phyloP scores from a whole-genome alignment of 2,113 vertebrate genomes.

The Calidris pugnax region DNA sequence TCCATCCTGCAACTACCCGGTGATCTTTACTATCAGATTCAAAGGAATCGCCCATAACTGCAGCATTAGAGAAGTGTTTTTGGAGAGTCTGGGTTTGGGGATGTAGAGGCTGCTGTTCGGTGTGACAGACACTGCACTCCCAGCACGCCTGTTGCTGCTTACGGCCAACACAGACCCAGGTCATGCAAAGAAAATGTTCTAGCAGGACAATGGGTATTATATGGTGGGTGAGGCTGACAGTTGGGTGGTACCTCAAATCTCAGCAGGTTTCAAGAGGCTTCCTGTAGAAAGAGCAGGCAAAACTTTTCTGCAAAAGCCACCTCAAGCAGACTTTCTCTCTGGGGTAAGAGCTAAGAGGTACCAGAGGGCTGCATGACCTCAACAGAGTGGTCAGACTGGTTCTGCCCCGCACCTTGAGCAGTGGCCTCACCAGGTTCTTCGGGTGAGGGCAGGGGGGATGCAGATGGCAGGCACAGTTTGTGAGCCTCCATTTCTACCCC shows the following conservation, averaged over 20 bases:
- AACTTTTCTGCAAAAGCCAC: not conserved
- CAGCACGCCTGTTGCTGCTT: not conserved
- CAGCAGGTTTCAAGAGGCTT: not conserved
- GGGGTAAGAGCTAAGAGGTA: not conserved
- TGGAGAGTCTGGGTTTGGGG: not conserved
- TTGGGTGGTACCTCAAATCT: not conserved
- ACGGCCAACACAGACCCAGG: not conserved
- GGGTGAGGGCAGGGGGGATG: not conserved
- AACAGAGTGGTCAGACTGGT: rapidly evolving
- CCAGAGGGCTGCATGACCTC: rapidly evolving
- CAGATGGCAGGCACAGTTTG: constrained; percentile 13
- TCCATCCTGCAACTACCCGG: not conserved
- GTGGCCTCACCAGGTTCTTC: rapidly evolving
- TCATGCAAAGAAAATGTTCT: not conserved
- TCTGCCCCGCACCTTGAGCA: not conserved
- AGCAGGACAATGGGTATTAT: not conserved
- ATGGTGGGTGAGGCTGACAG: not conserved
- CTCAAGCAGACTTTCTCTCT: not conserved
- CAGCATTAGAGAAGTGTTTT: not conserved
- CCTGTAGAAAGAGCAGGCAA: not conserved
- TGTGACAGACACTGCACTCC: not conserved
- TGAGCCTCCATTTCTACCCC: not conserved
- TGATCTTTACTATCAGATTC: not conserved
- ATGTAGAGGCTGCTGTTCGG: not conserved
- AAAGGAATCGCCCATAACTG: not conserved